These are phyloP conservation scores for Orthosia gothica DNA, from an alignment of 2,888 invertebrate genomes.

Conservation along the genomic window DNA sequence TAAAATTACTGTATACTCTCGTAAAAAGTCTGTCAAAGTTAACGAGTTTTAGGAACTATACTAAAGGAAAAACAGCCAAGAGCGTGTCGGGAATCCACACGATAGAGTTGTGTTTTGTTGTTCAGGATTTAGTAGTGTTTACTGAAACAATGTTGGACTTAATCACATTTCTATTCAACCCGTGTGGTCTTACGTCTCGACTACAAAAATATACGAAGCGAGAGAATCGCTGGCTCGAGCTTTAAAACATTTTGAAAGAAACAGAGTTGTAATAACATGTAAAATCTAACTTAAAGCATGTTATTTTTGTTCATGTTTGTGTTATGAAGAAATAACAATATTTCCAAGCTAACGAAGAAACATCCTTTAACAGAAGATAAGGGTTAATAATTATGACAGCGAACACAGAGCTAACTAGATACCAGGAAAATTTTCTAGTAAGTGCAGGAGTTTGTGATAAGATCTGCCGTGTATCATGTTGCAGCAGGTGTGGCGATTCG, in stretches of 20 bases:
- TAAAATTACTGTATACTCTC: not conserved
- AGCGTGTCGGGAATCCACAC: slow-evolving; percentile 18
- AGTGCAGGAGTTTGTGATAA: slow-evolving; percentile 34
- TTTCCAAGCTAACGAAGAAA: not conserved
- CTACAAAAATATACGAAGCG: slow-evolving; percentile 29
- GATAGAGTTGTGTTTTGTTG: slow-evolving; percentile 13
- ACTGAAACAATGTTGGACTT: slow-evolving; percentile 38
- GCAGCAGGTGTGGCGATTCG: slow-evolving; percentile 73
- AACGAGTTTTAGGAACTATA: slow-evolving; percentile 21
- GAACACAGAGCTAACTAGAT: slow-evolving; percentile 24
- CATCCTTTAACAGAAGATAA: slow-evolving; percentile 31
- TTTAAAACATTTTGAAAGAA: slow-evolving; percentile 3
- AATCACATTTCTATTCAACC: slow-evolving; percentile 40
- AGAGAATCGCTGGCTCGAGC: slow-evolving; percentile 16
- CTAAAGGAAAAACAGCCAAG: slow-evolving; percentile 4
- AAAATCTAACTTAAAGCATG: not conserved
- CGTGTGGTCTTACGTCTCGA: slow-evolving; percentile 34
- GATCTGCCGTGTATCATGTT: slow-evolving; percentile 65
- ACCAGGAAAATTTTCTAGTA: slow-evolving; percentile 36
- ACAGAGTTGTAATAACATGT: not conserved
- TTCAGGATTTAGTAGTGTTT: slow-evolving; percentile 36
- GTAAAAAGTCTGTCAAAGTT: slow-evolving; percentile 22
- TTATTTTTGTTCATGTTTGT: not conserved
- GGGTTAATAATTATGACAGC: slow-evolving; percentile 41
- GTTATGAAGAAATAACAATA: slow-evolving; percentile 30